Percentiles rank a stretch among this genome's conserved stretches.
Conservation (phyloP, 2,888 invertebrate species). For the Glyphotaelius pellucidus region DNA sequence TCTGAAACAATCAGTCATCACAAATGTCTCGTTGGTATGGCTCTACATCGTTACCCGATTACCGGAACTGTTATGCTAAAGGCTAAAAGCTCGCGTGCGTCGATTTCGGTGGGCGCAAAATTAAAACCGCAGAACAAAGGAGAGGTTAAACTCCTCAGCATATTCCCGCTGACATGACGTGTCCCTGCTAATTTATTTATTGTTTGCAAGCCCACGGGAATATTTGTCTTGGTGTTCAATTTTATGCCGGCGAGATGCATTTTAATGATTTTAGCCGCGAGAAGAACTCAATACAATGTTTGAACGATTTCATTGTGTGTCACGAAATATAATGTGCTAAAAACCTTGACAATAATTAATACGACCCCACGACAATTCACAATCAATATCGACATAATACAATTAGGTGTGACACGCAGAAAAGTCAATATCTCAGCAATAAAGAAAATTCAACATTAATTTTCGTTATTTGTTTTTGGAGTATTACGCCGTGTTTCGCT, state of each 20-base stretch:
- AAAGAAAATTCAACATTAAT: no score
- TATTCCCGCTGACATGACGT: not conserved
- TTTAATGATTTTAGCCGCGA: not conserved
- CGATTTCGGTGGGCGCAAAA: constrained; percentile 23
- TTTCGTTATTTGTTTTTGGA: no score
- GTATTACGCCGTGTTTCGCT: no score
- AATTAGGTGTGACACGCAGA: not conserved
- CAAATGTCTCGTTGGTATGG: not conserved
- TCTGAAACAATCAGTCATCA: not conserved
- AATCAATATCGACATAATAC: not conserved
- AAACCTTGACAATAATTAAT: not conserved
- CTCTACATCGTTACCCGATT: not conserved
- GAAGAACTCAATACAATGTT: not conserved
- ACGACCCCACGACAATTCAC: not conserved
- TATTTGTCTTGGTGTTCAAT: constrained; percentile 40
- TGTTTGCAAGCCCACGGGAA: not conserved
- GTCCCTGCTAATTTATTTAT: constrained; percentile 29
- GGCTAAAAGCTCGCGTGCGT: not conserved
- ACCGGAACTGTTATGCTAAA: not conserved
- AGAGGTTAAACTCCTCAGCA: not conserved
- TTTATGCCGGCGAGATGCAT: not conserved
- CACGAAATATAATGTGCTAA: not conserved
- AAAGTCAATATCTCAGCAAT: no score
- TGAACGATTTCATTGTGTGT: not conserved
- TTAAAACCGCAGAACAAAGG: constrained; percentile 29